phyloP scores from a whole-genome alignment of 2,888 invertebrate species.

The Phytoseiulus persimilis region DNA sequence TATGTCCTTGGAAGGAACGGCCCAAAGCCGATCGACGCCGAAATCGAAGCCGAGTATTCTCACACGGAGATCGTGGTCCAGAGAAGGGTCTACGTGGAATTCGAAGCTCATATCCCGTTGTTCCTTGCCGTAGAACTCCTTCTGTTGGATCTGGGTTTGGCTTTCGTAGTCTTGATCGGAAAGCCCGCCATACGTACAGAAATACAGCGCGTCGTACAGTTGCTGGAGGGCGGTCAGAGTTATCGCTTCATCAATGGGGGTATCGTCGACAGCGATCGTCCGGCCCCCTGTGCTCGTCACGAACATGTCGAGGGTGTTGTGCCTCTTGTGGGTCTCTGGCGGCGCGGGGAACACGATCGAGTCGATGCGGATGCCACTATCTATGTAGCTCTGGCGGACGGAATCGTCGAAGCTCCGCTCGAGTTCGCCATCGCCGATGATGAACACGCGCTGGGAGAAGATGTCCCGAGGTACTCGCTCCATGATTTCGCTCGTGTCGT shows the following conservation, averaged over 20 bases:
- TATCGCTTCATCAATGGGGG: conserved; percentile 11
- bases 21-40: conserved; percentile 23
- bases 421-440: conserved; percentile 30
- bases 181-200: neutral
- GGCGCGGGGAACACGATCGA: conserved; percentile 17
- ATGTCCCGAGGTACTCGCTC: neutral
- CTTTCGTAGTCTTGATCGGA: conserved; percentile 10
- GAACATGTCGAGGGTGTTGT: conserved; percentile 27
- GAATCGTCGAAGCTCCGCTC: neutral
- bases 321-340: neutral
- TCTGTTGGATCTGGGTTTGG: conserved; percentile 9
- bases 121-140: conserved; percentile 32
- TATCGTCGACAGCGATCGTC: conserved; percentile 16
- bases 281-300: neutral
- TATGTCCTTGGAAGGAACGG: conserved; percentile 32
- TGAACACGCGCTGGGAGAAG: conserved; percentile 20
- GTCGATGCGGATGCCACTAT: neutral
- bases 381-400: neutral
- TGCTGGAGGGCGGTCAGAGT: conserved; percentile 26
- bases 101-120: conserved; percentile 14
- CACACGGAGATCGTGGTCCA: conserved; percentile 27
- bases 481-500: conserved; percentile 21
- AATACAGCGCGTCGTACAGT: conserved; percentile 22
- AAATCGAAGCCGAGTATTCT: conserved; percentile 7
- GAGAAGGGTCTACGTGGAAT: conserved; percentile 20